Evolutionary conservation across 1,140 invertebrate genomes (phyloP).

Genomic region (Bilobella aurantiaca): DNA sequence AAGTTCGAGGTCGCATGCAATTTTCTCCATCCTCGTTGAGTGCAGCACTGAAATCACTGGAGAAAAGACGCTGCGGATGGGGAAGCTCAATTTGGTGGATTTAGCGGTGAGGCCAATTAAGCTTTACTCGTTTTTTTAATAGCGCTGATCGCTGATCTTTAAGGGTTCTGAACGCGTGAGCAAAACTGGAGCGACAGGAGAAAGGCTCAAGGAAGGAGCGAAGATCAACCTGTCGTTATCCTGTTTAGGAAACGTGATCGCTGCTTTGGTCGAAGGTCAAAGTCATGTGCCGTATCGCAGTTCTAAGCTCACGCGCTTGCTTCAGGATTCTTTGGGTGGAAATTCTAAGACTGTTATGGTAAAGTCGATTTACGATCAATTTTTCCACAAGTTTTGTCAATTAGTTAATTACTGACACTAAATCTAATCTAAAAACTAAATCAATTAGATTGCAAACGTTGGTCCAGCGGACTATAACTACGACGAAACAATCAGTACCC

Average conservation of each 20-base stretch:
- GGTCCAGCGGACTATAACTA: constrained; percentile 94
- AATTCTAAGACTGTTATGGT: constrained; percentile 96
- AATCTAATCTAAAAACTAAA: neutral
- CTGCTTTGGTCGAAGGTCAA: constrained; percentile 82
- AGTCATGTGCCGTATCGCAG: constrained; percentile 91
- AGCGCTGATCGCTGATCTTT: neutral
- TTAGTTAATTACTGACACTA: too few relatives aligned
- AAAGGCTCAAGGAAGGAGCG: constrained; percentile 81
- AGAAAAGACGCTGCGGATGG: constrained; percentile 48
- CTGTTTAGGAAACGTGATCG: constrained; percentile 89
- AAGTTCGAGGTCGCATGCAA: constrained; percentile 75
- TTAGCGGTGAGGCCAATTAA: constrained; percentile 53
- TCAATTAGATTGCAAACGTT: constrained; percentile 69
- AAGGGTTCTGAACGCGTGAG: constrained; percentile 75
- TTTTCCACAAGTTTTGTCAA: too few relatives aligned
- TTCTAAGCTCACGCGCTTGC: constrained; percentile 79
- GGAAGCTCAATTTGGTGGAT: constrained; percentile 74
- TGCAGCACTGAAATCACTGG: constrained; percentile 57
- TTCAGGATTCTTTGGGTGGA: constrained; percentile 90
- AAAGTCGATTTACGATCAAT: constrained; percentile 29
- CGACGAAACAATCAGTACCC: constrained; percentile 92
- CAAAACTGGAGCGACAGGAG: constrained; percentile 81
- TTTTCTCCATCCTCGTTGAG: constrained; percentile 78
- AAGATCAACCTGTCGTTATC: constrained; percentile 93
- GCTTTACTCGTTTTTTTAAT: neutral